Base-by-base conservation (phyloP, 2,888 invertebrate species). In the Tiphia femorata region DNA sequence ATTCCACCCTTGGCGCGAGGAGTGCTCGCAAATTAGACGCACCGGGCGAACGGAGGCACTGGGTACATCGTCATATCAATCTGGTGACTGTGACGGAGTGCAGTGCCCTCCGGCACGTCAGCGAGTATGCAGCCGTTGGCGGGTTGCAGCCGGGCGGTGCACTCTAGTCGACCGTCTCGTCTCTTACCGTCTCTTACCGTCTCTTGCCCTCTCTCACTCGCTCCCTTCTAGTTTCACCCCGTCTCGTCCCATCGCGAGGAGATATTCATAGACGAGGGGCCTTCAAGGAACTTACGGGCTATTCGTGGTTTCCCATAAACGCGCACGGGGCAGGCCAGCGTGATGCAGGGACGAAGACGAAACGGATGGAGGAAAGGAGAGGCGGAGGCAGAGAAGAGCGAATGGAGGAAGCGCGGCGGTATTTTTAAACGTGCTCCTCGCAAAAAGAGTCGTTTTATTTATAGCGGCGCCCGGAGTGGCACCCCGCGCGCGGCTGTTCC, bases 281-380 rank as follows among this genome's bases (percentile, higher is more conserved):
- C 67, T 78, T 74, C 75, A 66, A 62, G 70, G 78, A 79, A 77
- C 73, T 73, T 70, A 70, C 70, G 70, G 60, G 77, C 79, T 81
- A 81, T 81, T 82, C 79, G 79, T 77, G 80, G 78, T 79, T 80
- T 72, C 74, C 75, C 76, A 73, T 80, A 79, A 76, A 76, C 74
- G 70, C 67, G 64, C 49, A 48, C 38, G 43, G 55, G 40, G 20
- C 54, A 48, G 52, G 51, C 40, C n/a, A n/a, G n/a, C n/a, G n/a
- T n/a, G n/a, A n/a, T n/a, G n/a, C n/a, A n/a, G n/a, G n/a, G n/a
- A n/a, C n/a, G n/a, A n/a, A n/a, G n/a, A n/a, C n/a, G n/a, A n/a
- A n/a, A n/a, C n/a, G n/a, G n/a, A n/a, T n/a, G n/a, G n/a, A n/a
- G n/a, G n/a, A n/a, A 53, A 42, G 29, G 35, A 21, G 25, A 40